Conservation (phyloP, 2,888 invertebrate species). For the Imbricaverruca yamaguchii region DNA sequence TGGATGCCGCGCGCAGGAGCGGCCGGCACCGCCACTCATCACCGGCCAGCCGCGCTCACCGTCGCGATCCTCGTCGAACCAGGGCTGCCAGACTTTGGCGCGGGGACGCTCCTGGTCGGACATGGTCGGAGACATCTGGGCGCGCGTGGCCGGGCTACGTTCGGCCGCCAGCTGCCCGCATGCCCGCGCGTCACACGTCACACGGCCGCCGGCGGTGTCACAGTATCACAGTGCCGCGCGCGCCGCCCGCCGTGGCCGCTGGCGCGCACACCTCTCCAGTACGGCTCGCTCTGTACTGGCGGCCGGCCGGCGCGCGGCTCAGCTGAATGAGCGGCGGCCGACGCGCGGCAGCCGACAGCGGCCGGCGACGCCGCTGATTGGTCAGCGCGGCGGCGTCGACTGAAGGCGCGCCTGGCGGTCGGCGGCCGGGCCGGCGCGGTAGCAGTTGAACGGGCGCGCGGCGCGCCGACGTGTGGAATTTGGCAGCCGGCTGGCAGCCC, state of each 20-base stretch:
- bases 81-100: conserved; percentile 5
- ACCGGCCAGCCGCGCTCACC: not conserved
- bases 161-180: no score
- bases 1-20: no score
- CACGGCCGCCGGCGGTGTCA: no score
- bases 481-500: not conserved
- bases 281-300: not conserved
- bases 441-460: not conserved
- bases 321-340: not conserved
- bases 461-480: not conserved
- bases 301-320: not conserved
- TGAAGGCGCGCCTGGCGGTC: not conserved
- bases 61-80: not conserved
- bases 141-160: no score
- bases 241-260: no score
- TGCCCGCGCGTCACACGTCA: no score
- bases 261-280: not conserved
- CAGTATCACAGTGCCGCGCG: no score
- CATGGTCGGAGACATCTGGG: conserved; percentile 10
- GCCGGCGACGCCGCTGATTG: not conserved
- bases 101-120: conserved; percentile 9
- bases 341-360: not conserved
- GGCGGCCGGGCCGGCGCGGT: not conserved
- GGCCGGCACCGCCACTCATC: no score
- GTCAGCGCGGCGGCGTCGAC: not conserved